phyloP scores from a whole-genome alignment of 1,140 invertebrate genomes.

The Rhynchophorus ferrugineus region DNA sequence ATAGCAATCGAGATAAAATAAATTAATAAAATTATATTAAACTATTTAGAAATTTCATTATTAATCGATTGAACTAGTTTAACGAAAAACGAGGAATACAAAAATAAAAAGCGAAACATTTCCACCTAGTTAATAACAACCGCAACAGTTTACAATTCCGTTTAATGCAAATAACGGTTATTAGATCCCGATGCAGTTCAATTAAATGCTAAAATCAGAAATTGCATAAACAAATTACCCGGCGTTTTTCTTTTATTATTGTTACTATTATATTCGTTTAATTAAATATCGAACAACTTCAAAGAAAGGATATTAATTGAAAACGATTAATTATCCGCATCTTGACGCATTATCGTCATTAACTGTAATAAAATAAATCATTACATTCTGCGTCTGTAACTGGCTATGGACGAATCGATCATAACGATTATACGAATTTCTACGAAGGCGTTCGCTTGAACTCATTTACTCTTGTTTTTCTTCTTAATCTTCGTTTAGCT shows the following conservation, averaged over 20 bases:
- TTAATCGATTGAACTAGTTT: too few relatives aligned
- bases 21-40: too few relatives aligned
- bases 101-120: too few relatives aligned
- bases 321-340: conserved; percentile 11
- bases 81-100: too few relatives aligned
- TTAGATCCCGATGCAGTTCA: background rate
- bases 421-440: too few relatives aligned
- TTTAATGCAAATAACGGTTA: conserved; percentile 2
- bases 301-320: conserved; percentile 15
- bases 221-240: conserved; percentile 10
- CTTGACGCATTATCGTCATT: conserved; percentile 11
- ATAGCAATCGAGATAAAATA: too few relatives aligned
- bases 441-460: too few relatives aligned
- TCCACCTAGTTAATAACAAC: background rate
- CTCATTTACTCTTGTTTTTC: too few relatives aligned
- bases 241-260: conserved; percentile 5
- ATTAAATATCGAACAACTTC: conserved; percentile 10
- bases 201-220: conserved; percentile 5
- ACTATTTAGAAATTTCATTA: too few relatives aligned
- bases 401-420: too few relatives aligned
- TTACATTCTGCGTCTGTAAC: background rate
- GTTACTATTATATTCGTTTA: too few relatives aligned
- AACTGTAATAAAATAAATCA: conserved; percentile 17
- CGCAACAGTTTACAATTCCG: background rate
- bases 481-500: too few relatives aligned